These are phyloP conservation scores for Corydoras sp. DNA, from an alignment of 2,113 vertebrate species.

Conservation along the genomic window DNA sequence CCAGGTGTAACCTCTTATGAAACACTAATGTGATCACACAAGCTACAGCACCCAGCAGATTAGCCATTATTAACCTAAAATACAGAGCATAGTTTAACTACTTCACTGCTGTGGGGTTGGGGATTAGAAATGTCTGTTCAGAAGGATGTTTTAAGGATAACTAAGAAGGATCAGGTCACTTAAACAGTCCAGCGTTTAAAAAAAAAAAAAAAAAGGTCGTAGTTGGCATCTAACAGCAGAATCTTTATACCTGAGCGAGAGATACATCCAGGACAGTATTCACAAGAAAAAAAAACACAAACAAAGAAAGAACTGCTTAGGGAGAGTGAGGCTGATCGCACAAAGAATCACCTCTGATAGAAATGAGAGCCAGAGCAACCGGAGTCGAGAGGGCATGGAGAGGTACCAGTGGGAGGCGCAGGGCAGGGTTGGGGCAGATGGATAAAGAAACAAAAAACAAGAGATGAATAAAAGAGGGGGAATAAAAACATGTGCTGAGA, in stretches of 20 bases:
- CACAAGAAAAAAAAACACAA: neutral
- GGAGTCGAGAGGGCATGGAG: conserved; percentile 5
- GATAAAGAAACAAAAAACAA: conserved; percentile 15
- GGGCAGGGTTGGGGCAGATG: neutral
- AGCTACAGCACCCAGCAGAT: too few relatives aligned
- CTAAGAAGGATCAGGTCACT: too few relatives aligned
- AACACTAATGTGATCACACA: too few relatives aligned
- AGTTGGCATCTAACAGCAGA: neutral
- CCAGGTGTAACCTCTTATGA: too few relatives aligned
- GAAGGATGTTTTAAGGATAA: too few relatives aligned
- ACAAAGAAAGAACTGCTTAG: neutral
- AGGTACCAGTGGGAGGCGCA: neutral
- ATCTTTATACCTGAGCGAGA: neutral
- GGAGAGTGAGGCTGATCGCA: neutral
- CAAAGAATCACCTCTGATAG: neutral
- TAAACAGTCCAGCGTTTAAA: neutral
- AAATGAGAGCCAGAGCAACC: neutral
- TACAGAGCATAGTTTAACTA: too few relatives aligned
- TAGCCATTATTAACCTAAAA: too few relatives aligned
- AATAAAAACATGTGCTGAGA: neutral
- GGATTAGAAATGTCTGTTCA: too few relatives aligned
- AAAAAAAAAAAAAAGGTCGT: conserved; percentile 7
- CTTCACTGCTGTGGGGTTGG: too few relatives aligned
- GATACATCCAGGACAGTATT: neutral
- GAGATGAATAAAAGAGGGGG: neutral